Percentiles rank a stretch among this genome's conserved stretches.
Conservation (phyloP, 2,888 invertebrate genomes). For the Drosophila kambysellisi region DNA sequence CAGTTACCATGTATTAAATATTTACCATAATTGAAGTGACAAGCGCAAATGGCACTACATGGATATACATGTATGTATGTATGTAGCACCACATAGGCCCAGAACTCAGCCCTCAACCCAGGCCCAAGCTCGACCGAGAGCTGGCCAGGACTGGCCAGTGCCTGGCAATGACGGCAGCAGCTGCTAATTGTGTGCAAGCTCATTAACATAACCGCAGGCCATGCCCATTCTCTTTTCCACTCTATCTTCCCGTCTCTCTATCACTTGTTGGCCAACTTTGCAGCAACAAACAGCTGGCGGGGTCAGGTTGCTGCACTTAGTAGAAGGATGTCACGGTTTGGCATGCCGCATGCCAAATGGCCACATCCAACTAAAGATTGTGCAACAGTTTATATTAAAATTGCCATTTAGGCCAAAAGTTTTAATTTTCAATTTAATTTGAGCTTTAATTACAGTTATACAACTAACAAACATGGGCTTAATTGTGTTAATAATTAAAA, state of each 20-base stretch:
- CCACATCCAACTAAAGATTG: slow-evolving; percentile 37
- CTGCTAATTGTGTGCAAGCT: slow-evolving; percentile 81
- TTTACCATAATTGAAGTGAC: slow-evolving; percentile 81
- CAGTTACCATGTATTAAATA: slow-evolving; percentile 68
- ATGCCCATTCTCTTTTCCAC: slow-evolving; percentile 38
- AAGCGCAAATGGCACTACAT: slow-evolving; percentile 77
- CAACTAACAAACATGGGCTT: neutral
- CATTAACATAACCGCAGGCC: slow-evolving; percentile 81
- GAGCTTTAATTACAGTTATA: neutral
- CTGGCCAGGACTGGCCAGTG: slow-evolving; percentile 10
- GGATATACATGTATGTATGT: slow-evolving; percentile 28
- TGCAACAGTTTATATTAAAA: slow-evolving; percentile 61
- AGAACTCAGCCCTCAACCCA: slow-evolving; percentile 20
- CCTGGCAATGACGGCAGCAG: slow-evolving; percentile 72
- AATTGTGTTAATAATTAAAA: neutral
- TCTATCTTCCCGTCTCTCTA: neutral
- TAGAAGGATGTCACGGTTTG: slow-evolving; percentile 61
- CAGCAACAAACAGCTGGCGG: slow-evolving; percentile 65
- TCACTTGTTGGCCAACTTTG: slow-evolving; percentile 39
- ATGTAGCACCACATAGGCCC: slow-evolving; percentile 19
- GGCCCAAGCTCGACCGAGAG: slow-evolving; percentile 1
- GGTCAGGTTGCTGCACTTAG: slow-evolving; percentile 55
- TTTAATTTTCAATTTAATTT: slow-evolving; percentile 10
- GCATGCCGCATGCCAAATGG: slow-evolving; percentile 55
- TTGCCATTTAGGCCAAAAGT: slow-evolving; percentile 11